Base-by-base conservation (phyloP, 1,140 invertebrate species). In the Olivierus martensii region DNA sequence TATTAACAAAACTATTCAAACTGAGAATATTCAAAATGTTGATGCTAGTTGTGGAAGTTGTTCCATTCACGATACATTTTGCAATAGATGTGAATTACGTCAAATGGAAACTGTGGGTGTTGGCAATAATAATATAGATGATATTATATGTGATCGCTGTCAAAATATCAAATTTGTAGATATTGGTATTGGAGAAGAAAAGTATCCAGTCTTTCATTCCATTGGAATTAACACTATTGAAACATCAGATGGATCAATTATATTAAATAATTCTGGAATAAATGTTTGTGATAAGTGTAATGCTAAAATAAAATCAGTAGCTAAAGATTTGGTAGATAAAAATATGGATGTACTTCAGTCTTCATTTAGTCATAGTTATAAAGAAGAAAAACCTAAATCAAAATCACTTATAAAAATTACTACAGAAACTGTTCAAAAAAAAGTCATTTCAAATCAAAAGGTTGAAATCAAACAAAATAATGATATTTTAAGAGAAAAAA, bases 211-310 rank as follows among this genome's bases (percentile, higher is more conserved):
- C 41, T 43, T 7, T 7, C 17, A 39, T 35, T 54, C 52, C 12
- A 34, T 55, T 49, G 52, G 57, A 36, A 51, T 47, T n/a, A 55
- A 55, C 47, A 58, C 57, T 22, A n/a, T 22, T 48, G 11, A 38
- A 21, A 38, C 47, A 39, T 48, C 39, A 63, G 41, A 42, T 52
- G 21, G 37, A 62, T 53, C 44, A 50, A 44, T 28, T 28, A 6
- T 9, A 6, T 28, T 9, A 28, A 28, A 9, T 56, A 58, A 60
- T 11, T 53, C 71, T 45, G 53, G 42, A 12, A 73, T 76, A 37
- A 76, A 75, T 59, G 73, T 79, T 52, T 80, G 78, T 68, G 78
- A 80, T 61, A 78, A 79, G 57, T 80, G 78, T 63, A 78, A 78
- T 59, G 74, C 75, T 50, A 72, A 72, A 11, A 78, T 79, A 28